These are phyloP conservation scores for Galaxias olidus DNA, from an alignment of 2,797 vertebrate species.

Conservation along the genomic window DNA sequence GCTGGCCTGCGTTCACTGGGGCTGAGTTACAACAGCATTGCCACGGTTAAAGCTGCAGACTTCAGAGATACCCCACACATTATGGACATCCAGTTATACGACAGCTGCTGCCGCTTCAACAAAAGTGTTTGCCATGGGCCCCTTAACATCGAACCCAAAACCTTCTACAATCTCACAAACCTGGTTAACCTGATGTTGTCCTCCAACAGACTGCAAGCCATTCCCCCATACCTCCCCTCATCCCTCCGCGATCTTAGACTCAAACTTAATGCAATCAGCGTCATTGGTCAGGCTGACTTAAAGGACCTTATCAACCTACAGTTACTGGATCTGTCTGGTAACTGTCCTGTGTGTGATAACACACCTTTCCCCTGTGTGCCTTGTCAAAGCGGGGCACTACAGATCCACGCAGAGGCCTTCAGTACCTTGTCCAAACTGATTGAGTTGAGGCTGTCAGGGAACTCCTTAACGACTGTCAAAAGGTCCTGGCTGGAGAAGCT, in stretches of 20 bases:
- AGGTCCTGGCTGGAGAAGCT: conserved; percentile 52
- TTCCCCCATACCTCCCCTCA: conserved; percentile 45
- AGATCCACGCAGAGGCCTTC: conserved; percentile 41
- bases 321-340: conserved; percentile 64
- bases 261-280: conserved; percentile 52
- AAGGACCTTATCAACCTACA: conserved; percentile 43
- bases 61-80: conserved; percentile 40
- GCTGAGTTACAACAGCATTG: conserved; percentile 61
- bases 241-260: conserved; percentile 40
- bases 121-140: conserved; percentile 19
- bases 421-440: conserved; percentile 20
- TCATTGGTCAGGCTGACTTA: conserved; percentile 50
- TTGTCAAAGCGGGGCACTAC: conserved; percentile 35
- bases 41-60: conserved; percentile 40
- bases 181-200: conserved; percentile 44
- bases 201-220: conserved; percentile 42
- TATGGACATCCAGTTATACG: conserved; percentile 40
- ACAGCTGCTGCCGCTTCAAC: conserved; percentile 63
- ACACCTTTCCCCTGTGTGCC: conserved; percentile 63
- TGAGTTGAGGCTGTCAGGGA: conserved; percentile 48
- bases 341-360: conserved; percentile 68
- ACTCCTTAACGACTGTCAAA: conserved; percentile 46
- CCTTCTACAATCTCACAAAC: conserved; percentile 24
- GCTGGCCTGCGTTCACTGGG: conserved; percentile 48
- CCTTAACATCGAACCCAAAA: conserved; percentile 22